phyloP scores from a whole-genome alignment of 2,113 vertebrate genomes.

The Tetrao urogallus region DNA sequence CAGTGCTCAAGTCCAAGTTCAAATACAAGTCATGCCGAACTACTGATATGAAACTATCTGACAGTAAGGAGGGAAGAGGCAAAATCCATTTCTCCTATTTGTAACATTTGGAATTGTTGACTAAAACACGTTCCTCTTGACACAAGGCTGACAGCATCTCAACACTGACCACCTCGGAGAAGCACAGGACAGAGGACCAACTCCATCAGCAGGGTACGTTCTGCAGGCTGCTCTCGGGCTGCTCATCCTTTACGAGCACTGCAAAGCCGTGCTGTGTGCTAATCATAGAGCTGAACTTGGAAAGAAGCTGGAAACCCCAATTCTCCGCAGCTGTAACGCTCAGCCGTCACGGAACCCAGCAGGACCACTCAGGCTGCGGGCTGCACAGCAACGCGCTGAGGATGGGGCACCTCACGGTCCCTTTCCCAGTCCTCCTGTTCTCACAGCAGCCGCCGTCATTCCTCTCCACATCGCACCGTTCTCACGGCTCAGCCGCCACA shows the following conservation, averaged over 20 bases:
- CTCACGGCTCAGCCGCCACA: no score
- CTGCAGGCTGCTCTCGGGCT: not conserved
- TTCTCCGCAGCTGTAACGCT: not conserved
- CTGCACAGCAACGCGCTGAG: not conserved
- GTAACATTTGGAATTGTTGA: not conserved
- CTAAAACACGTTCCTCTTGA: not conserved
- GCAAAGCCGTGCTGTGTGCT: not conserved
- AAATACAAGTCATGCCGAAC: not conserved
- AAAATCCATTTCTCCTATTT: not conserved
- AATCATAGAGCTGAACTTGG: not conserved
- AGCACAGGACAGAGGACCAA: not conserved
- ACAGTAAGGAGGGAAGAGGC: not conserved
- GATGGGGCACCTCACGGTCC: not conserved
- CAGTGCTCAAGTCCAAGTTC: not conserved
- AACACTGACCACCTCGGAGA: not conserved
- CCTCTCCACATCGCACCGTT: no score
- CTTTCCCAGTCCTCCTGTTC: no score
- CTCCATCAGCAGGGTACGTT: not conserved
- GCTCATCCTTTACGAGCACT: fast-evolving
- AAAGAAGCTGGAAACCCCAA: not conserved
- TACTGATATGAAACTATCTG: fast-evolving
- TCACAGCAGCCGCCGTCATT: no score
- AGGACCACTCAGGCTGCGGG: not conserved
- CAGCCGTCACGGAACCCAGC: not conserved
- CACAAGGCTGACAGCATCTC: not conserved